Base-by-base conservation (phyloP, 2,113 vertebrate genomes). In the Dicerorhinus sumatrensis region DNA sequence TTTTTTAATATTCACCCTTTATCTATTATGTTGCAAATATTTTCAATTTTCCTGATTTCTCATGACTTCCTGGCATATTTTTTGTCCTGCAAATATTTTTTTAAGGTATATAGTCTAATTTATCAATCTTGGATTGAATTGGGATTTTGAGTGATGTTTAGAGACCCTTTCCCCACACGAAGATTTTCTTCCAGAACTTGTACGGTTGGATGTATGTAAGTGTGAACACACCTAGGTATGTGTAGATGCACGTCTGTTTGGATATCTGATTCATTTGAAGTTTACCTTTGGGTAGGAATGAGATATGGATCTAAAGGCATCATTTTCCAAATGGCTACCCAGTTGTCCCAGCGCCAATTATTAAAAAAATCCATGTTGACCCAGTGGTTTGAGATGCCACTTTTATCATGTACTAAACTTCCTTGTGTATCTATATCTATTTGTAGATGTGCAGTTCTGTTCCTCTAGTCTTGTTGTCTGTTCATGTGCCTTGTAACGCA, bases 201-300 rank as follows among this genome's bases (percentile, higher is more conserved):
- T 70, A 14, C 16, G 27, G 6, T 29, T 29, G 27, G 3, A 8
- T n/a, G 1, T 21, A 27, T 27, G 67, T 13, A 36, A 17, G 17
- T 36, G 7, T n/a, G 29, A 54, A 23, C 11, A 9, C 8, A 4
- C 12, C 31, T 51, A 33, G 33, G 23, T 1, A 9, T 5, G 0
- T 39, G 3, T 54, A 54, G 20, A 67, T 51, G 23, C 0, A 7
- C 13, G 5, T 6, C 16, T 18, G 67, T 42, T 72, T 27, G 17
- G 33, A n/a, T 23, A 7, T 8, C 3, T 1, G 6, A 23, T 72
- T 56, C 10, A 18, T n/a, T 13, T 42, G 76, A 60, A 12, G 29
- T 46, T 63, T 16, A 42, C 33, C n/a, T 58, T 12, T 65, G 13
- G 56, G 27, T 10, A 54, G 60, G 56, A 62, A 20, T 31, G 39